Conservation (phyloP, 2,113 vertebrate species). For the Dromaius novaehollandiae region DNA sequence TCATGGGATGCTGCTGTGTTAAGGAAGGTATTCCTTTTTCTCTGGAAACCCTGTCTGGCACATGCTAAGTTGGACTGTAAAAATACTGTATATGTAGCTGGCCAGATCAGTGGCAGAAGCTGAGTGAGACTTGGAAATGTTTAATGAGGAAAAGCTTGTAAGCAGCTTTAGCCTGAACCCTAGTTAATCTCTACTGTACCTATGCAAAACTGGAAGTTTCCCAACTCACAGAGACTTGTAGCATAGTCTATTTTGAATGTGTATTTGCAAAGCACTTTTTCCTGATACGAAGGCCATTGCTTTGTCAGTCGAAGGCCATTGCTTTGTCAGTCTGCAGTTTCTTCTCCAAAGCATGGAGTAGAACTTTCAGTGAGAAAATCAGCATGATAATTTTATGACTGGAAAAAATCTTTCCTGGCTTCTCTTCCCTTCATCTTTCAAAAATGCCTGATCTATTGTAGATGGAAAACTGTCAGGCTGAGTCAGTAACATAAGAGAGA, state of each 20-base stretch:
- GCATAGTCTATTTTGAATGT: not conserved
- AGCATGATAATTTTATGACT: not conserved
- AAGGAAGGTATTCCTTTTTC: not conserved
- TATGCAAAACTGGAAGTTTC: not conserved
- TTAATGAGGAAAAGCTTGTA: not conserved
- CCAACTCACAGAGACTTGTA: not conserved
- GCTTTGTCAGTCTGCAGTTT: not conserved
- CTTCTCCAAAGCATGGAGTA: not conserved
- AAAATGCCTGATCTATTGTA: not conserved
- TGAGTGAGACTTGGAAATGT: not conserved
- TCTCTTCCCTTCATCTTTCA: not conserved
- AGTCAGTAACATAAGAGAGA: not conserved
- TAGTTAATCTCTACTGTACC: not conserved
- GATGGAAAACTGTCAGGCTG: not conserved
- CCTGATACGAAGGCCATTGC: not conserved
- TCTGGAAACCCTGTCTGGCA: not conserved
- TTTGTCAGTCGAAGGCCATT: not conserved
- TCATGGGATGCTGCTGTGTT: not conserved
- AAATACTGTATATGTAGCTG: not conserved
- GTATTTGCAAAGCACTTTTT: not conserved
- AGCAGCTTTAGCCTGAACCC: not conserved
- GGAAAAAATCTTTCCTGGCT: fast-evolving
- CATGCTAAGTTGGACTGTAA: not conserved
- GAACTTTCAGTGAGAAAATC: not conserved
- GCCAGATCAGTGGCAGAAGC: not conserved